phyloP scores from a whole-genome alignment of 2,113 vertebrate genomes.

The Platycercus adscitus region DNA sequence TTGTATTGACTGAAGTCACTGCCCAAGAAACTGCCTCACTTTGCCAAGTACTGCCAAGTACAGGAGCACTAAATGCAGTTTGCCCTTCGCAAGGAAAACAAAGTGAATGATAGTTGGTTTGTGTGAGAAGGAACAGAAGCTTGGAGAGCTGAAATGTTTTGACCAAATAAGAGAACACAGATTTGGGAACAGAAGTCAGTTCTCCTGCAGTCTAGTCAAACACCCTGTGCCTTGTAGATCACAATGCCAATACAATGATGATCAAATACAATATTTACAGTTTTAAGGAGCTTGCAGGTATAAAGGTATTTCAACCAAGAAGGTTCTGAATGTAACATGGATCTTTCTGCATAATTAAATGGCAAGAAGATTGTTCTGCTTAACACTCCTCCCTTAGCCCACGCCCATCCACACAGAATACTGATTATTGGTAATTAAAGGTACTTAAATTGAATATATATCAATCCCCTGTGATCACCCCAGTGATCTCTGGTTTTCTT shows the following conservation, averaged over 20 bases:
- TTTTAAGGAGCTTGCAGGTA: neutral
- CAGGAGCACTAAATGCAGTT: neutral
- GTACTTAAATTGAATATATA: neutral
- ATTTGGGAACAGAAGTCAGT: neutral
- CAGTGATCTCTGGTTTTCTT: neutral
- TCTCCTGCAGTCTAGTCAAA: neutral
- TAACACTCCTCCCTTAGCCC: neutral
- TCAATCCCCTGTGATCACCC: neutral
- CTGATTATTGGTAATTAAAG: neutral
- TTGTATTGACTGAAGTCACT: neutral
- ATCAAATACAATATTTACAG: neutral
- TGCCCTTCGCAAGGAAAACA: constrained; percentile 22
- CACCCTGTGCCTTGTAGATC: neutral
- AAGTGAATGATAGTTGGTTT: neutral
- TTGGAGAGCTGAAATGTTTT: neutral
- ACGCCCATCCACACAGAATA: neutral
- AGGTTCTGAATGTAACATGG: neutral
- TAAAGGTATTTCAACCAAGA: neutral
- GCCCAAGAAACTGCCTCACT: neutral
- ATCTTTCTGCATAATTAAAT: neutral
- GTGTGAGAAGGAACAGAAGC: neutral
- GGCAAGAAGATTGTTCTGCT: neutral
- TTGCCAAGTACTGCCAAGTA: constrained; percentile 18
- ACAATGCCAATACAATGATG: neutral
- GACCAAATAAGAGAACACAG: neutral